Evolutionary conservation across 1,140 invertebrate genomes (phyloP).

Genomic region (Zophobas atratus): DNA sequence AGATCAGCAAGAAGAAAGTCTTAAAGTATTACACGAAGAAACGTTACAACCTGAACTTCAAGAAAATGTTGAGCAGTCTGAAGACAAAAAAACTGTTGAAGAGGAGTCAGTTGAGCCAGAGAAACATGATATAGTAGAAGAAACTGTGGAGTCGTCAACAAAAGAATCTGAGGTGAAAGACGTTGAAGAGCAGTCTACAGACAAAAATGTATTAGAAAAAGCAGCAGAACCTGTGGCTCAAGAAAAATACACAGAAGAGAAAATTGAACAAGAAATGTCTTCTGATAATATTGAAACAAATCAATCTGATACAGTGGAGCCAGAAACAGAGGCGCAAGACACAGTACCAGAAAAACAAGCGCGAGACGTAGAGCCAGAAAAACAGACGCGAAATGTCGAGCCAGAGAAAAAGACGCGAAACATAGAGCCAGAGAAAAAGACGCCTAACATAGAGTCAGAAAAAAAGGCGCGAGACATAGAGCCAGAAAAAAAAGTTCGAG

Average conservation of each 20-base stretch:
- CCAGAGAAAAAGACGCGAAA: constrained; percentile 8
- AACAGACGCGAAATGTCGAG: background rate
- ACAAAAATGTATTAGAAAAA: background rate
- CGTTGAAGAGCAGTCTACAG: background rate
- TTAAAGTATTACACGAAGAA: too few species aligned
- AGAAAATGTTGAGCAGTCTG: constrained; percentile 34
- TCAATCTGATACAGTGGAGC: background rate
- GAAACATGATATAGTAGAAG: background rate
- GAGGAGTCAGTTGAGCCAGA: constrained; percentile 5
- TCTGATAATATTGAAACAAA: background rate
- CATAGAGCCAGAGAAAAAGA: background rate
- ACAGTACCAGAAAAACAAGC: background rate
- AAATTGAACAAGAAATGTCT: background rate
- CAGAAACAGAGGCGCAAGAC: too few species aligned
- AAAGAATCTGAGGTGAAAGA: constrained; percentile 29
- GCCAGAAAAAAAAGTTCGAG: too few species aligned
- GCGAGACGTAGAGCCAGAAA: background rate
- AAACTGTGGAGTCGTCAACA: background rate
- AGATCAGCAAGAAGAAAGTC: too few species aligned
- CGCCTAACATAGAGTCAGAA: too few species aligned
- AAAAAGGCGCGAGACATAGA: too few species aligned
- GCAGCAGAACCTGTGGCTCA: background rate
- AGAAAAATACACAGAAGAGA: background rate
- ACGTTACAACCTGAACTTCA: constrained; percentile 44
- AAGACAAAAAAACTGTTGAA: constrained; percentile 43